These are phyloP conservation scores for Hylaea fasciaria DNA, from an alignment of 2,888 invertebrate species.

Conservation along the genomic window DNA sequence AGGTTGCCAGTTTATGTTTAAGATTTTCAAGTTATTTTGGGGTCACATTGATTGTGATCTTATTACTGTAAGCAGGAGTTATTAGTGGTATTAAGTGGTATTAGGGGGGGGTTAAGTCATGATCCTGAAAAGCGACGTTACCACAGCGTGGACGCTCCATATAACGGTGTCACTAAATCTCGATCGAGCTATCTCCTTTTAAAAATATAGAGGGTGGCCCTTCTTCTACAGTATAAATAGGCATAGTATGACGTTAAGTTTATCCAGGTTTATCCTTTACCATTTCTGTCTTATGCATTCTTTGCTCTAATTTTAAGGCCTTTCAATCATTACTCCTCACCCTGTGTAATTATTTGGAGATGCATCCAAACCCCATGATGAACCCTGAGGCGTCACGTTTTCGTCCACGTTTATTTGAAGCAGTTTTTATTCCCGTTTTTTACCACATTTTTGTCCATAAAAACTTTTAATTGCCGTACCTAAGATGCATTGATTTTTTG, in stretches of 20 bases:
- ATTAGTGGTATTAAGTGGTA: too few species aligned
- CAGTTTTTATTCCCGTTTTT: constrained; percentile 13
- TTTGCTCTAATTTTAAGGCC: constrained; percentile 56
- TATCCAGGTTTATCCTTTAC: too few species aligned
- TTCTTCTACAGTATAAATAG: too few species aligned
- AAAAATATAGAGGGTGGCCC: too few species aligned
- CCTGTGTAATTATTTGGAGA: constrained; percentile 81
- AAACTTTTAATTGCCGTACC: constrained; percentile 74
- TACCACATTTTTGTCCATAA: constrained; percentile 29
- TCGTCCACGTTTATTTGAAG: constrained; percentile 42
- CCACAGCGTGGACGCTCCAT: too few species aligned
- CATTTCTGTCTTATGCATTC: too few species aligned
- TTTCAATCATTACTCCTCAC: constrained; percentile 78
- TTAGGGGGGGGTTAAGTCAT: too few species aligned
- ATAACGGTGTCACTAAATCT: too few species aligned
- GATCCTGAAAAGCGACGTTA: too few species aligned
- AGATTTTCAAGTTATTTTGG: constrained; percentile 16
- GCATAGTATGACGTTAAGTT: too few species aligned
- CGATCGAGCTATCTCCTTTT: too few species aligned
- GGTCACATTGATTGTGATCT: constrained; percentile 23
- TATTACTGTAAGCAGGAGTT: too few species aligned
- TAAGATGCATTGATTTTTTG: constrained; percentile 50
- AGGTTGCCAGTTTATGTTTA: constrained; percentile 8
- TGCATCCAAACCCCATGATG: constrained; percentile 63
- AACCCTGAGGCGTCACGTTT: constrained; percentile 64